Conservation (phyloP, 2,113 vertebrate species). For the Panurus biarmicus region DNA sequence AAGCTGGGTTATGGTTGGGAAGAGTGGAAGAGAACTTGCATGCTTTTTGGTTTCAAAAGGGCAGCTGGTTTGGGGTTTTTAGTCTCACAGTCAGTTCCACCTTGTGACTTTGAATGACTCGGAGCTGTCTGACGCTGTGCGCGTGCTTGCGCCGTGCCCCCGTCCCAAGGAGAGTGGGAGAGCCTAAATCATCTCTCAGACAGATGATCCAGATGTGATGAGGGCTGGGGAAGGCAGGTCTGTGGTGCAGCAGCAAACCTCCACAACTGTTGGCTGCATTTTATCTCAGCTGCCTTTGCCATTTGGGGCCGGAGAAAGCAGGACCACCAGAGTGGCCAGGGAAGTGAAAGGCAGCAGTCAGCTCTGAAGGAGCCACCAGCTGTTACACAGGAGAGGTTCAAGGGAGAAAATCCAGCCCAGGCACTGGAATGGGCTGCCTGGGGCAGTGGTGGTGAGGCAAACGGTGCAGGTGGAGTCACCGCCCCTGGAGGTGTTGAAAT, state of each 20-base stretch:
- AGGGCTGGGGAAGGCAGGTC: not conserved
- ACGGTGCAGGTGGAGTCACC: not conserved
- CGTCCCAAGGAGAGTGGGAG: not conserved
- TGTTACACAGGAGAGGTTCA: not conserved
- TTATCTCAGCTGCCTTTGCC: not conserved
- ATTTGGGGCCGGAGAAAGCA: not conserved
- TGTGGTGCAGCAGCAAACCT: not conserved
- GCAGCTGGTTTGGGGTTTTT: not conserved
- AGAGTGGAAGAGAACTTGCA: not conserved
- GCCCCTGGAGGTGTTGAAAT: not conserved
- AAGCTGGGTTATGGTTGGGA: not conserved
- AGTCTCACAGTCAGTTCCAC: not conserved
- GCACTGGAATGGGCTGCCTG: not conserved
- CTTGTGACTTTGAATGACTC: not conserved
- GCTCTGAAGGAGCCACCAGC: not conserved
- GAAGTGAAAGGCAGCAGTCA: not conserved
- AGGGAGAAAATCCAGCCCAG: not conserved
- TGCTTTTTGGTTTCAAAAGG: not conserved
- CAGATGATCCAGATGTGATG: not conserved
- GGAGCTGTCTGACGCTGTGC: not conserved
- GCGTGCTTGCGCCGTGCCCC: fast-evolving
- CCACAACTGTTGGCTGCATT: not conserved
- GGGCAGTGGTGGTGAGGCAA: not conserved
- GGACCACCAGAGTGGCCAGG: not conserved
- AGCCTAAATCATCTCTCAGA: not conserved